phyloP scores from a whole-genome alignment of 2,797 vertebrate species.

The Phaenicophaeus curvirostris region DNA sequence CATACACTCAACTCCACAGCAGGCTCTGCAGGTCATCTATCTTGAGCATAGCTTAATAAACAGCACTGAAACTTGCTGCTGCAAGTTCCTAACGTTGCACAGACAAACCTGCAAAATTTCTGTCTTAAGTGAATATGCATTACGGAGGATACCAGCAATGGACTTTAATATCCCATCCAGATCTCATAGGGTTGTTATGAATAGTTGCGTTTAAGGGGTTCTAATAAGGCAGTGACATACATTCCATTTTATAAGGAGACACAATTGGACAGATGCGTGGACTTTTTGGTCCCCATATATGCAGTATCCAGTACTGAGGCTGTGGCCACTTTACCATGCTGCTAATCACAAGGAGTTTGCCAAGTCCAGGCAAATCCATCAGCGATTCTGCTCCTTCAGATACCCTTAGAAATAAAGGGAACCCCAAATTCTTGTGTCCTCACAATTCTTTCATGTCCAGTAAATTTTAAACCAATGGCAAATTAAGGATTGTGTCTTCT shows the following conservation, averaged over 20 bases:
- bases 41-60: neutral
- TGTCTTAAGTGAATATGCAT: neutral
- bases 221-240: neutral
- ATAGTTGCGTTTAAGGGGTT: neutral
- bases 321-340: neutral
- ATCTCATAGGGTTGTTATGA: neutral
- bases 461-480: neutral
- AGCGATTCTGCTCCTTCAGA: neutral
- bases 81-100: neutral
- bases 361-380: neutral
- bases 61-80: neutral
- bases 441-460: neutral
- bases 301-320: fast-evolving
- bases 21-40: neutral
- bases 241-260: neutral
- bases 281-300: fast-evolving
- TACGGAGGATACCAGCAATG: neutral
- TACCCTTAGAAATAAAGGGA: neutral
- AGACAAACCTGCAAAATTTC: neutral
- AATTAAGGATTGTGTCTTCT: neutral
- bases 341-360: neutral
- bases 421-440: neutral
- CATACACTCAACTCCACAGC: neutral
- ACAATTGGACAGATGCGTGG: neutral
- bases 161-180: neutral